Evolutionary conservation across 2,113 vertebrate genomes (phyloP).

Genomic region (Eublepharis macularius): DNA sequence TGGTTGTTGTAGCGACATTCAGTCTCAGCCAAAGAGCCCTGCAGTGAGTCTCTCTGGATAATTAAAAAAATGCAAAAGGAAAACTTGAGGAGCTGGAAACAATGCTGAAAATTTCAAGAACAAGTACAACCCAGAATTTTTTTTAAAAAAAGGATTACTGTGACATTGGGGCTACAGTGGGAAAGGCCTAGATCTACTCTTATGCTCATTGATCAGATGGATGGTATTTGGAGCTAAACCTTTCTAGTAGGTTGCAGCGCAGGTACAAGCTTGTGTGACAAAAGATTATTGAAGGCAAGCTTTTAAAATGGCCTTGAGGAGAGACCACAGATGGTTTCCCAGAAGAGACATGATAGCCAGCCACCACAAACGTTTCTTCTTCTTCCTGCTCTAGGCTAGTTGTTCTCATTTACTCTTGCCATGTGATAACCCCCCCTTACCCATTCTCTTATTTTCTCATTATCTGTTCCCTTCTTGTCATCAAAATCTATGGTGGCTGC

Average conservation of each 20-base stretch:
- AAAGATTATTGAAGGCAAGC: no score
- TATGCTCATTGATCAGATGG: not conserved
- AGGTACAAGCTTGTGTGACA: no score
- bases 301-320: not conserved
- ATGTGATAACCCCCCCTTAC: not conserved
- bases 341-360: not conserved
- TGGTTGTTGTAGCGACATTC: conserved; percentile 76
- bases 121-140: fast-evolving
- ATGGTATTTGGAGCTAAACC: not conserved
- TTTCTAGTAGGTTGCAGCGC: no score
- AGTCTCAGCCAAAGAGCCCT: conserved; percentile 78
- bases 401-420: not conserved
- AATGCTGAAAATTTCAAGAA: fast-evolving
- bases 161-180: not conserved
- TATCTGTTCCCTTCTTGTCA: not conserved
- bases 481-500: not conserved
- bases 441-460: not conserved
- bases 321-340: not conserved
- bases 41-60: conserved; percentile 66
- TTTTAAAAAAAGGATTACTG: not conserved
- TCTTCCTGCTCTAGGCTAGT: not conserved
- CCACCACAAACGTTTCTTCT: not conserved
- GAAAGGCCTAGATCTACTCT: no score
- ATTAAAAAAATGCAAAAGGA: not conserved
- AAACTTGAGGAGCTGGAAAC: not conserved